phyloP scores from a whole-genome alignment of 2,113 vertebrate species.

The Myodes glareolus region DNA sequence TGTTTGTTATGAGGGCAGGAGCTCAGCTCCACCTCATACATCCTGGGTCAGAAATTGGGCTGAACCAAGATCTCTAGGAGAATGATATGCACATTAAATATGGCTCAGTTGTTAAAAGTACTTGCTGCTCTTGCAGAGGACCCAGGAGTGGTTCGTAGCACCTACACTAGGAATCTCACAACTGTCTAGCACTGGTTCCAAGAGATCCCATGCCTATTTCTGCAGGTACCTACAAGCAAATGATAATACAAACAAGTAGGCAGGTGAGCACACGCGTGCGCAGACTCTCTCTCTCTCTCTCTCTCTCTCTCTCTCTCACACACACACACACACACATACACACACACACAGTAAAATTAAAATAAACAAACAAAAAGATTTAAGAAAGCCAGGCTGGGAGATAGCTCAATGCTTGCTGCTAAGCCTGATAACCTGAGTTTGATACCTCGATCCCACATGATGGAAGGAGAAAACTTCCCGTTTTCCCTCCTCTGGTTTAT shows the following conservation, averaged over 20 bases:
- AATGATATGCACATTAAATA: background rate
- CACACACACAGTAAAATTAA: background rate
- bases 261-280: too few relatives aligned
- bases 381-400: background rate
- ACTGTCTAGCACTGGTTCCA: background rate
- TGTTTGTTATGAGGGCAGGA: background rate
- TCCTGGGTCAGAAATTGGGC: background rate
- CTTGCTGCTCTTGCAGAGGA: background rate
- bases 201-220: background rate
- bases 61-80: conserved; percentile 1
- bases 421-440: background rate
- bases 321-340: background rate
- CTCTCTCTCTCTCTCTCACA: too few relatives aligned
- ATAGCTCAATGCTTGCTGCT: background rate
- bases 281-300: too few relatives aligned
- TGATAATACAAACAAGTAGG: background rate
- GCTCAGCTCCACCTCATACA: background rate
- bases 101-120: background rate
- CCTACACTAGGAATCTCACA: background rate
- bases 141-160: background rate
- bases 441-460: background rate
- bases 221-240: background rate
- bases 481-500: background rate
- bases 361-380: background rate
- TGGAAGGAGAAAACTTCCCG: background rate